Evolutionary conservation across 2,797 vertebrate genomes (phyloP).

Genomic region (Muscicapa striata): DNA sequence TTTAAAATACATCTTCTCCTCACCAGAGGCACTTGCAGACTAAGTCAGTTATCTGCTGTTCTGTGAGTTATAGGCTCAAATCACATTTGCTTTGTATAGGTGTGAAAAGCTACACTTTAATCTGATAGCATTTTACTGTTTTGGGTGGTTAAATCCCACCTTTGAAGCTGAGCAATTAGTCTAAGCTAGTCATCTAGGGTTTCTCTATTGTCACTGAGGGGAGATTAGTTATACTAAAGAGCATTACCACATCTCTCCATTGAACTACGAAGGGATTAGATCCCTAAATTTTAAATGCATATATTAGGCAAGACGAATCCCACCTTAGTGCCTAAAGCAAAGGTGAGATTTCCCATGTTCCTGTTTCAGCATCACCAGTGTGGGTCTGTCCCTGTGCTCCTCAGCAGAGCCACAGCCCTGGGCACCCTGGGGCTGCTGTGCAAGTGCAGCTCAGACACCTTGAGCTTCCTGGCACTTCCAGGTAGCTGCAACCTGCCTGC

Average conservation of each 20-base stretch:
- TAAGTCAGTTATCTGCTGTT: not conserved
- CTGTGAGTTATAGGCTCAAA: not conserved
- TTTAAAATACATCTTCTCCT: not conserved
- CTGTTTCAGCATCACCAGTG: fast-evolving
- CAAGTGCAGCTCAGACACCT: too few relatives aligned
- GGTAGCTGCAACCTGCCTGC: not conserved
- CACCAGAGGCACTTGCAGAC: not conserved
- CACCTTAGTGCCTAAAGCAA: not conserved
- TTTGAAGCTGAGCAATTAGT: constrained; percentile 55
- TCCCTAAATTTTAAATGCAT: constrained; percentile 11
- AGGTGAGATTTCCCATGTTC: not conserved
- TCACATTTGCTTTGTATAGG: constrained; percentile 18
- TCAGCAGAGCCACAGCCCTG: fast-evolving
- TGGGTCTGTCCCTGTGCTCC: not conserved
- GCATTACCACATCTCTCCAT: constrained; percentile 15
- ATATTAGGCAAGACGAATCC: not conserved
- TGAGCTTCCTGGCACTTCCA: not conserved
- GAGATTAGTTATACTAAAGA: constrained; percentile 55
- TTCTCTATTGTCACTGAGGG: not conserved
- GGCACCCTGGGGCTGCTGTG: fast-evolving
- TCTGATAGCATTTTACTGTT: constrained; percentile 47
- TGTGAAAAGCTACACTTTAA: constrained; percentile 44
- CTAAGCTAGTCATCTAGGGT: constrained; percentile 32
- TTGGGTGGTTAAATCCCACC: constrained; percentile 23
- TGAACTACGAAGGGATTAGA: constrained; percentile 16